These are phyloP conservation scores for Hyperoodon ampullatus DNA, from an alignment of 2,113 vertebrate species.

Conservation along the genomic window DNA sequence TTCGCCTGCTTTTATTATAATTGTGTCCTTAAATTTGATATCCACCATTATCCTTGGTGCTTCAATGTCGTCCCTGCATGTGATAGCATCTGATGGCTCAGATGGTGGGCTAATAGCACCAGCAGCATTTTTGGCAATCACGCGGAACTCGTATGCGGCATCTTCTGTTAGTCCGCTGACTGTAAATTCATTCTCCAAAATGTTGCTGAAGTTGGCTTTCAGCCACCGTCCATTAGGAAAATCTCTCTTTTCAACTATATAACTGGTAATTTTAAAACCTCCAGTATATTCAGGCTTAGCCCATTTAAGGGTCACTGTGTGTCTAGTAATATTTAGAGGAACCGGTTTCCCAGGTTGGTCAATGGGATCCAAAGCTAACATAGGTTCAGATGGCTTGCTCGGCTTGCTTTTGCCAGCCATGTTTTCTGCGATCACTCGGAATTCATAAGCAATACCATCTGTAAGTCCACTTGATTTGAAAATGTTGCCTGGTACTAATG, in stretches of 20 bases:
- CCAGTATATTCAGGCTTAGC: constrained; percentile 97
- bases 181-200: constrained; percentile 96
- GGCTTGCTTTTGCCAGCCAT: constrained; percentile 97
- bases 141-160: constrained; percentile 95
- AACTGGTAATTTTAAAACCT: constrained; percentile 98
- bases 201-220: constrained; percentile 98
- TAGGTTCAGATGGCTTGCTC: constrained; percentile 95
- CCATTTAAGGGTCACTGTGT: constrained; percentile 95
- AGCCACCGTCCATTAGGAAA: constrained; percentile 96
- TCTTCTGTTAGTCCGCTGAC: constrained; percentile 97
- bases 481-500: constrained; percentile 93
- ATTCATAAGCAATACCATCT: constrained; percentile 97
- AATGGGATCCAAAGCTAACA: constrained; percentile 95
- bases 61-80: constrained; percentile 95
- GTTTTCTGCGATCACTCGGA: constrained; percentile 97
- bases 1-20: constrained; percentile 96
- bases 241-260: constrained; percentile 96
- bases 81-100: constrained; percentile 95
- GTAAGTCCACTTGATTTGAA: constrained; percentile 95
- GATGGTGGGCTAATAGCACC: constrained; percentile 96
- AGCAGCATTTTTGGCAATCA: constrained; percentile 95
- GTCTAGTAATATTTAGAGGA: constrained; percentile 93
- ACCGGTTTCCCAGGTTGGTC: constrained; percentile 96
- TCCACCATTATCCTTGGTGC: constrained; percentile 97
- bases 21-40: constrained; percentile 93